Conservation (phyloP, 2,797 vertebrate genomes). For the Halcyon badia region DNA sequence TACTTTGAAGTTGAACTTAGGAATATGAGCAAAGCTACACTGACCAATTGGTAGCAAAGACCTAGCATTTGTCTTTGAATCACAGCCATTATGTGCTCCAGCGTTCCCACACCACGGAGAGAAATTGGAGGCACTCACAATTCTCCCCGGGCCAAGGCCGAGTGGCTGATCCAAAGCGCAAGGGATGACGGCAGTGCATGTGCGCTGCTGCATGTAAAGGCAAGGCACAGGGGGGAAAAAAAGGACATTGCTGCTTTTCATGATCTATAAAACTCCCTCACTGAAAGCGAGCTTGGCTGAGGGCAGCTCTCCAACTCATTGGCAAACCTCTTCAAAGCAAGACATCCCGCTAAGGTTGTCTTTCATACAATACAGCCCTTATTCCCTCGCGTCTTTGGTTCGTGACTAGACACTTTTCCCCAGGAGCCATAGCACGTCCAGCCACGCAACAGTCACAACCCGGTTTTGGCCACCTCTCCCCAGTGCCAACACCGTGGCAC, state of each 20-base stretch:
- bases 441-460: not conserved
- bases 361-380: slow-evolving; percentile 1
- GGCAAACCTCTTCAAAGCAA: slow-evolving; percentile 51
- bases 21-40: too few species aligned
- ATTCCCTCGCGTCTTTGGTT: not conserved
- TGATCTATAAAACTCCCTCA: slow-evolving; percentile 33
- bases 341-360: not conserved
- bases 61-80: slow-evolving; percentile 51
- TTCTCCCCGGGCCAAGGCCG: not conserved
- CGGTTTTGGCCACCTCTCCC: not conserved
- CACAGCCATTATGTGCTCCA: slow-evolving; percentile 5
- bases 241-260: slow-evolving; percentile 17
- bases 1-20: too few species aligned
- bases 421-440: fast-evolving
- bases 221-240: not conserved
- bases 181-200: not conserved
- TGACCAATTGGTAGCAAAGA: slow-evolving; percentile 45
- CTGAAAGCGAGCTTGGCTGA: not conserved
- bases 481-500: fast-evolving
- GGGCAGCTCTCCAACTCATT: slow-evolving; percentile 22
- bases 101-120: slow-evolving; percentile 20
- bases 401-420: not conserved
- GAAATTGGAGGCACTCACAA: not conserved
- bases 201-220: slow-evolving; percentile 3
- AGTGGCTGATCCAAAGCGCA: not conserved